phyloP scores from a whole-genome alignment of 2,797 vertebrate genomes.

The Lacerta bilineata region DNA sequence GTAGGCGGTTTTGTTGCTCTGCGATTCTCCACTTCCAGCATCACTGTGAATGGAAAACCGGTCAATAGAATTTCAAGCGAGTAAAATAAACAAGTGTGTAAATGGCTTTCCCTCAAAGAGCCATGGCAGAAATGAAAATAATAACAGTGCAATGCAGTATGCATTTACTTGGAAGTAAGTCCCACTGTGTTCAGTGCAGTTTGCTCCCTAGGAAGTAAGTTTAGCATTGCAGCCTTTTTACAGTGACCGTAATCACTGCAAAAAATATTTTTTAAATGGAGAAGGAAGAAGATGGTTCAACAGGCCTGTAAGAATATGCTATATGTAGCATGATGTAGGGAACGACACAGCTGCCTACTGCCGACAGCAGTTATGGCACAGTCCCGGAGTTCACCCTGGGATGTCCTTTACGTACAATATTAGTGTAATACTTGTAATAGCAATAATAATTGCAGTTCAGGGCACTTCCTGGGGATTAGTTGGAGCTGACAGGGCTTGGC shows the following conservation, averaged over 20 bases:
- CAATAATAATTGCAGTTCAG: conserved; percentile 43
- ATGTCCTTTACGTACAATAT: conserved; percentile 13
- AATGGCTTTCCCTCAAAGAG: background rate
- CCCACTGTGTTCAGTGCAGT: background rate
- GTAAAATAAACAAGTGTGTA: background rate
- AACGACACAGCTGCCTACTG: conserved; percentile 47
- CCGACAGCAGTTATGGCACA: conserved; percentile 53
- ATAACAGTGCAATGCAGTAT: background rate
- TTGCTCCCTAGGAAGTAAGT: background rate
- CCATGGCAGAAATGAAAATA: conserved; percentile 1
- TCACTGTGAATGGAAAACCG: background rate
- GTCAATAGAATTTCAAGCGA: background rate
- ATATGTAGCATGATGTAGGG: conserved; percentile 36
- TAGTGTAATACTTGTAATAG: conserved; percentile 52
- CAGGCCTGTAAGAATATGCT: conserved; percentile 34
- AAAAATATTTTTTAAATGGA: conserved; percentile 53
- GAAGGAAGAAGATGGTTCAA: conserved; percentile 52
- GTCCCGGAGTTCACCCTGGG: conserved; percentile 46
- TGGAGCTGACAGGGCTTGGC: conserved; percentile 33
- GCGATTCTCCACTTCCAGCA: background rate
- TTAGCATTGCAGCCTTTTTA: background rate
- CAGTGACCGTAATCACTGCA: background rate
- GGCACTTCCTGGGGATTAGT: conserved; percentile 65
- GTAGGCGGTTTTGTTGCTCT: background rate
- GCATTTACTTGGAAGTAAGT: background rate